Evolutionary conservation across 2,888 invertebrate species (phyloP), one percentile per base, ranked within the genome.

Genomic region (Perizoma affinitatum): DNA sequence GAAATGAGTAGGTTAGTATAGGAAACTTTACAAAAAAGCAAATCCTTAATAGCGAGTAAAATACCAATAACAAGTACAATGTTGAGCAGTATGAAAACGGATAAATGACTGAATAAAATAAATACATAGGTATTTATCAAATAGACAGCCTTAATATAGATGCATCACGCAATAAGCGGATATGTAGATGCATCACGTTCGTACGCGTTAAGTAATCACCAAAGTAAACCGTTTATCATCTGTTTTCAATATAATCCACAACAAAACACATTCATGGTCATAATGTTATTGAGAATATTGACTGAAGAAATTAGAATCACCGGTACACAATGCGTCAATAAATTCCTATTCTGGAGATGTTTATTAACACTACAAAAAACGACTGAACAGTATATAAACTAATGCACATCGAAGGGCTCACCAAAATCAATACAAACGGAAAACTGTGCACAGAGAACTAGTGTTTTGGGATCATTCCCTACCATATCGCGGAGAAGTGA

Each of bases 201-300:
- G 54, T 55, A 22, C 65, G 56, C 53, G 63, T 63, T 58, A 64
- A 56, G 69, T 57, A 70, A 79, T 70, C 58, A 72, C 63, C 68
- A 68, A 70, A 66, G 69, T 72, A 78, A 77, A 79, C 76, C 72
- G 70, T 76, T 77, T 74, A 67, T 78, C 75, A 78, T 73, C 71
- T 65, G 65, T 78, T 79, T 80, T 77, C 76, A 77, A 75, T 71
- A 75, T 75, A 80, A 74, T 77, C 72, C 75, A 78, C 72, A 84
- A 83, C 82, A 87, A 83, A 80, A 75, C 75, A 80, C 68, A 83
- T 79, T 86, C 91, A 91, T 79, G 89, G 91, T 73, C 90, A 83
- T 84, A 82, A 84, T 84, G 83, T 81, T 88, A 87, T 90, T 88
- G 88, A 85, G 78, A 79, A 75, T 87, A 85, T 90, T 88, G 83